Base-by-base conservation (phyloP, 2,797 vertebrate species). In the Pseudochaenichthys georgianus region DNA sequence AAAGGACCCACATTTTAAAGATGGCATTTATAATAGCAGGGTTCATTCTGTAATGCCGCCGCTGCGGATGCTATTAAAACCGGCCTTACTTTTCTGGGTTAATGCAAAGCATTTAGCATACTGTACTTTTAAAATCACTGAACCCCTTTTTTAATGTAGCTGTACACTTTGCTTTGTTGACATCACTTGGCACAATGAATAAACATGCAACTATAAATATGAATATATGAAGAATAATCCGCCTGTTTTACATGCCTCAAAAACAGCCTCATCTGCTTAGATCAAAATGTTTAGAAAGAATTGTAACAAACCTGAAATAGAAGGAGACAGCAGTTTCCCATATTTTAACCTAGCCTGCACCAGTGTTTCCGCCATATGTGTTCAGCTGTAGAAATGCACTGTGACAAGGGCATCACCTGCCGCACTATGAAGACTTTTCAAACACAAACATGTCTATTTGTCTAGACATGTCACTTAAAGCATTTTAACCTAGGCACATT, bases 381-480 rank as follows among this genome's bases (percentile, higher is more conserved):
- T 73, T 88, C 86, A 80, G 64, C 83, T 73, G 70, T 78, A 75
- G 68, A 82, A 23, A 88, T 87, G 75, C 78, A 51, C 83, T 82
- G 80, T 81, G 89, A 91, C 87, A 91, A 85, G 87, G 84, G 85
- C 87, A 88, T 89, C 85, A 91, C 91, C 90, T 91, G 86, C 80
- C 80, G 81, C 81, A 78, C 81, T 31, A 1, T 53, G 65, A 83
- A 66, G 64, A 74, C 58, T 68, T 74, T 63, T 81, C 65, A 71
- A 73, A 76, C 50, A 70, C 42, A 70, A 63, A 80, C 62, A 80
- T 62, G 66, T 50, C 41, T 71, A 82, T 80, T 83, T 83, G 72
- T 69, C 70, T 52, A 68, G 77, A 81, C 64, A 42, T 70, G 69
- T 55, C 58, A 43, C 41, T 50, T 55, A 75, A 67, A 77, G 64